These are phyloP conservation scores for Brenthis hecate DNA, from an alignment of 2,888 invertebrate genomes.

Conservation along the genomic window DNA sequence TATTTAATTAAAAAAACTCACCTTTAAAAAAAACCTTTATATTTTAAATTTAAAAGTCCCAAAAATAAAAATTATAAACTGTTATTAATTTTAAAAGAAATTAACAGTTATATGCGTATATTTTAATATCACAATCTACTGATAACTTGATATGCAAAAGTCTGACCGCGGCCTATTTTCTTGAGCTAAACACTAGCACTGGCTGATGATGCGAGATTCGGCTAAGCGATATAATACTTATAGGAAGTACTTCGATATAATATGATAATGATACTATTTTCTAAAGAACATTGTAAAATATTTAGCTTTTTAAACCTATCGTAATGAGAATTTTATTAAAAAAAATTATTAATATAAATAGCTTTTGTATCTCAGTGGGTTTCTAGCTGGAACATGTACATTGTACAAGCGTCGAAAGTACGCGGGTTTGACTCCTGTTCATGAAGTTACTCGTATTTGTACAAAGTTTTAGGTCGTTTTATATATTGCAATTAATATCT, in stretches of 20 bases:
- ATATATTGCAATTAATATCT: too few species aligned
- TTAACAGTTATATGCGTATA: background rate
- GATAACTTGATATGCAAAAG: background rate
- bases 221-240: background rate
- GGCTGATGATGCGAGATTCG: slow-evolving; percentile 13
- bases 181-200: slow-evolving; percentile 1
- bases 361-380: too few species aligned
- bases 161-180: slow-evolving; percentile 4
- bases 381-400: too few species aligned
- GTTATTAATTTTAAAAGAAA: background rate
- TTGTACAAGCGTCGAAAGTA: too few species aligned
- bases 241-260: background rate
- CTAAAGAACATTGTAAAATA: too few species aligned
- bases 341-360: too few species aligned
- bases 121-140: background rate
- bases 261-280: background rate
- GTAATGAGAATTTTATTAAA: too few species aligned
- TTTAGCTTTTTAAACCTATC: too few species aligned
- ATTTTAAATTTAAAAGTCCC: background rate
- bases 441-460: too few species aligned
- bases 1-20: background rate
- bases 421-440: too few species aligned
- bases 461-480: too few species aligned
- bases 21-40: background rate
- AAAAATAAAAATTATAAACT: background rate